These are phyloP conservation scores for Drosophila arizonae DNA, from an alignment of 1,140 invertebrate genomes.

Conservation along the genomic window DNA sequence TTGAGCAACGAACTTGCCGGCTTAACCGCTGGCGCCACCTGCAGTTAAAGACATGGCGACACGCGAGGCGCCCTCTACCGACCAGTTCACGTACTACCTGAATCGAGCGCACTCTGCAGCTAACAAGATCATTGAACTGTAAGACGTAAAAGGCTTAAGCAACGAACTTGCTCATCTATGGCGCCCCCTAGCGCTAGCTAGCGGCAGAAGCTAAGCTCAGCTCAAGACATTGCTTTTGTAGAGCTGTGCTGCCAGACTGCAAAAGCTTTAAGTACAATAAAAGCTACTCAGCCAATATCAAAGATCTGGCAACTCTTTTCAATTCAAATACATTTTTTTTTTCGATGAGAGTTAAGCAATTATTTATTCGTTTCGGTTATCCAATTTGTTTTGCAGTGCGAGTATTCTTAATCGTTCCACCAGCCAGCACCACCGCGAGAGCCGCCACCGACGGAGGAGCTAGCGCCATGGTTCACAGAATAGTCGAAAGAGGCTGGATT, in stretches of 20 bases:
- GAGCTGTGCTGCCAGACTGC: too few relatives aligned
- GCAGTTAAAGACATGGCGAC: neutral
- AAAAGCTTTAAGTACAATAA: too few relatives aligned
- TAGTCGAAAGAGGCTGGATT: slow-evolving; percentile 67
- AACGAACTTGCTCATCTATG: neutral
- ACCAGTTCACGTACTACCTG: neutral
- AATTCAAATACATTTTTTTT: too few relatives aligned
- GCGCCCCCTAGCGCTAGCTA: neutral
- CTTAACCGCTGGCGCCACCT: slow-evolving; percentile 25
- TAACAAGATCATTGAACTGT: neutral
- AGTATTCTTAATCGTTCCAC: slow-evolving; percentile 60
- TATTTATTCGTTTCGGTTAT: slow-evolving; percentile 1
- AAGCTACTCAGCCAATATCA: too few relatives aligned
- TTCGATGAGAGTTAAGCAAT: neutral
- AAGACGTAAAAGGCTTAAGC: neutral
- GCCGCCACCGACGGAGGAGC: slow-evolving; percentile 38
- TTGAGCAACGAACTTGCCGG: slow-evolving; percentile 54
- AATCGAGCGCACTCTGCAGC: neutral
- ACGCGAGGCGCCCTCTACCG: neutral
- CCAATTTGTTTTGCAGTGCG: neutral
- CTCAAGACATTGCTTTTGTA: neutral
- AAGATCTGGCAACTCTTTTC: too few relatives aligned
- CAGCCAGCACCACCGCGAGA: slow-evolving; percentile 64
- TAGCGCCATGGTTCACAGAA: slow-evolving; percentile 49
- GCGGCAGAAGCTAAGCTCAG: neutral